Evolutionary conservation across 2,113 vertebrate genomes (phyloP), one percentile per base, ranked within the genome.

Genomic region (Oriolus oriolus): DNA sequence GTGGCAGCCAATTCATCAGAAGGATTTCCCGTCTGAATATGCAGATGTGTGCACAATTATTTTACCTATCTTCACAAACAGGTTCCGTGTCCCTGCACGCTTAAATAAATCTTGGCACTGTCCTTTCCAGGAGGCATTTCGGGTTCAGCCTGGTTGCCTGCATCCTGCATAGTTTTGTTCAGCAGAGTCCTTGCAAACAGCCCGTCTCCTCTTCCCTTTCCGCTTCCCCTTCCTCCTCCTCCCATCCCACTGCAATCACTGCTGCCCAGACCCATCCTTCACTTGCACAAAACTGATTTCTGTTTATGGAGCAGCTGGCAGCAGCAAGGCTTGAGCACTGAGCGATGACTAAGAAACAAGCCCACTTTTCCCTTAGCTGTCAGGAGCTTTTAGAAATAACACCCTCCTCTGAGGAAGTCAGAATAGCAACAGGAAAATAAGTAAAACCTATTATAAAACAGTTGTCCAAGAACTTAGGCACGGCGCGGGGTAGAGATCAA

Each of bases 391-490:
- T 97, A 97, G 97, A 98, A 98, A 97, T 97, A 97, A 97, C 97
- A 98, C 97, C 96, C 97, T 98, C 97, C 97, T 98, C 95, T 78
- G 96, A 98, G 98, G 97, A 98, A 98, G 98, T 98, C 97, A 96
- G 98, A 98, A 97, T 96, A 98, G 97, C 97, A 98, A 98, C 96
- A 97, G 97, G 96, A 98, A 98, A 98, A 98, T 97, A 98, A 98
- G 97, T 98, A 98, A 98, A 98, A 98, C 97, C 98, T 97, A 98
- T 98, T 98, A 98, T 98, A 98, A 98, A 98, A 98, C 98, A 98
- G 98, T 98, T 98, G 98, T 98, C 97, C 97, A 97, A 98, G 98
- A 98, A 98, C 97, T 97, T 97, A 97, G 97, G 97, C 97, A 94
- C 60, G 54, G 95, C 39, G 59, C 95, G 1, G 98, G 97, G 96